These are phyloP conservation scores for Drosophila nigromelanica DNA, from an alignment of 1,140 invertebrate species.

Conservation along the genomic window DNA sequence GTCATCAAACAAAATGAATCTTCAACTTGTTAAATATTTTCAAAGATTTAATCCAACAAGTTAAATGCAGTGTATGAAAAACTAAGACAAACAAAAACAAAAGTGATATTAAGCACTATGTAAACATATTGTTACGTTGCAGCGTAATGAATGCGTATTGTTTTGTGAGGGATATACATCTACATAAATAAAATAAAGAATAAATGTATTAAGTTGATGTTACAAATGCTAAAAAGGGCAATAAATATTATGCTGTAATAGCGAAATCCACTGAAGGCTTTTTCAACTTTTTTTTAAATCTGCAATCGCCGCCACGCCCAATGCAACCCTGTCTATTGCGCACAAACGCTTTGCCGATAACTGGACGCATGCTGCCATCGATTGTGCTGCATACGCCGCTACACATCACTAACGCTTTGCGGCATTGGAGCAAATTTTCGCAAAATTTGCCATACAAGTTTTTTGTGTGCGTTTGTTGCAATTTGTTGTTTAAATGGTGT, in stretches of 20 bases:
- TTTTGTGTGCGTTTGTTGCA: constrained; percentile 49
- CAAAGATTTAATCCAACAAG: constrained; percentile 50
- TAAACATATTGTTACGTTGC: constrained; percentile 72
- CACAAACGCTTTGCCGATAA: constrained; percentile 38
- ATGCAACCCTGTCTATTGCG: constrained; percentile 10
- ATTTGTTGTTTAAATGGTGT: constrained; percentile 45
- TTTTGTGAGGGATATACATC: constrained; percentile 76
- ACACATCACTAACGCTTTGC: constrained; percentile 67
- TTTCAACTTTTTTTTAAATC: constrained; percentile 4
- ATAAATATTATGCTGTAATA: constrained; percentile 53
- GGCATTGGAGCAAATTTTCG: constrained; percentile 66
- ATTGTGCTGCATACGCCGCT: constrained; percentile 53
- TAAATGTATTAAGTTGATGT: constrained; percentile 80
- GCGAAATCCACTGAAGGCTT: neutral
- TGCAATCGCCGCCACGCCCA: constrained; percentile 1
- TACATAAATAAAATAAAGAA: constrained; percentile 58
- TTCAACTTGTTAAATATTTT: constrained; percentile 67
- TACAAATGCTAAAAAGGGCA: constrained; percentile 64
- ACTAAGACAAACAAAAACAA: constrained; percentile 50
- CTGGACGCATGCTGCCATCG: constrained; percentile 49
- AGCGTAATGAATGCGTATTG: constrained; percentile 72
- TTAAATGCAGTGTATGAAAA: constrained; percentile 32
- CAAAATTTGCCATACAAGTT: constrained; percentile 34
- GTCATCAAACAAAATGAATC: constrained; percentile 43
- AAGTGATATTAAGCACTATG: constrained; percentile 80